Conservation (phyloP, 2,797 vertebrate genomes). For the Oceanodroma leucorhoa region DNA sequence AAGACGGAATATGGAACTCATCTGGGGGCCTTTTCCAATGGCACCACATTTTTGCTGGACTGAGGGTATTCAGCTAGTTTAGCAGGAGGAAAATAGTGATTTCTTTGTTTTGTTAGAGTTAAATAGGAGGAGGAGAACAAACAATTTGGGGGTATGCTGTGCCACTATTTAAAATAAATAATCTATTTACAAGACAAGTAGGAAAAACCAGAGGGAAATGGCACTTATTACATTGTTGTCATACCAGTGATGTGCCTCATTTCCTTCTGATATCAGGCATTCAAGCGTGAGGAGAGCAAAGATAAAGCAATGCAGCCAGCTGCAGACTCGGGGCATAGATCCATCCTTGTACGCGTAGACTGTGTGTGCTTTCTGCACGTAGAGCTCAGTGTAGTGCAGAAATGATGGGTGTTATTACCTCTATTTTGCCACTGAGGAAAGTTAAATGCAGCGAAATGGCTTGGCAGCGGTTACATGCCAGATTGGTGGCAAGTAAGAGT, state of each 20-base stretch:
- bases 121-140: neutral
- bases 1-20: neutral
- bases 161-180: neutral
- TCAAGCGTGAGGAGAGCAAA: neutral
- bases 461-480: neutral
- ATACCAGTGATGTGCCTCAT: neutral
- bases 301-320: neutral
- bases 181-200: neutral
- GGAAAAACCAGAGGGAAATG: neutral
- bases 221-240: neutral
- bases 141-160: neutral
- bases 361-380: neutral
- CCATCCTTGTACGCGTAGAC: fast-evolving
- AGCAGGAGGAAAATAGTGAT: neutral
- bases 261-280: neutral
- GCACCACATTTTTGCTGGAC: neutral
- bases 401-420: neutral
- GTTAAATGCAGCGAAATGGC: neutral
- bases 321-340: neutral
- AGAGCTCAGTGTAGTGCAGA: neutral
- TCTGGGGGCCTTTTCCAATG: neutral
- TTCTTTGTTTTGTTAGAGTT: neutral
- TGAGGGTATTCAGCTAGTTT: neutral
- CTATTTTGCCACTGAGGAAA: neutral
- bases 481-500: neutral